Evolutionary conservation across 2,888 invertebrate species (phyloP), one percentile per base, ranked within the genome.

Genomic region (Gasteruption jaculator): DNA sequence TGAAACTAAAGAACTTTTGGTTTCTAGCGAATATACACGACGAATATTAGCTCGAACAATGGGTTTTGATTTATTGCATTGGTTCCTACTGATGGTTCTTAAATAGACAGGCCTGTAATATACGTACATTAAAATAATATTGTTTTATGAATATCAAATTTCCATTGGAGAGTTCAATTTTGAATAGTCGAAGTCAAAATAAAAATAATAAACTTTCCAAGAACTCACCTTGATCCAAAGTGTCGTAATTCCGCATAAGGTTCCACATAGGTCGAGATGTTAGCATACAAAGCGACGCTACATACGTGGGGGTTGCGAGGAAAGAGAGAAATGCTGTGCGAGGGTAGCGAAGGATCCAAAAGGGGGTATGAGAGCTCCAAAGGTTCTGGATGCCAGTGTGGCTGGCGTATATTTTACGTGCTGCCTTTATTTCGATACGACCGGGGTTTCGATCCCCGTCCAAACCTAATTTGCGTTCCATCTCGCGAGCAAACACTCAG

Each of bases 381-480:
- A 57, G 58, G 57, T 58, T 59, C 52, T 56, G 45, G 48, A 30
- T 33, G 26, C 10, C 4, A 37, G 29, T 27, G 41, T 48, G 49
- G 48, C 29, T 51, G 50, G 50, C 54, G 49, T 58, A 60, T 60
- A 61, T 61, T 61, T 61, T 60, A 63, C 57, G 60, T 58, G 59
- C 54, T 51, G 61, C 62, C 57, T 65, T 67, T 65, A 65, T 65
- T 66, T 65, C 63, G 67, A 65, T 66, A 65, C 63, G 53, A 51
- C 50, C 46, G 45, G 50, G 56, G 50, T 63, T n/a, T 65, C 61
- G 61, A 64, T 63, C 59, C 61, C 57, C 54, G 58, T 60, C 57
- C 56, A 65, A 67, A 67, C 64, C 61, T 67, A 67, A 67, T 65
- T 67, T 67, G 66, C 66, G 58, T 67, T 65, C 61, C 65, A 67